phyloP scores from a whole-genome alignment of 2,797 vertebrate species.

The Parotocinclus haroldoi region DNA sequence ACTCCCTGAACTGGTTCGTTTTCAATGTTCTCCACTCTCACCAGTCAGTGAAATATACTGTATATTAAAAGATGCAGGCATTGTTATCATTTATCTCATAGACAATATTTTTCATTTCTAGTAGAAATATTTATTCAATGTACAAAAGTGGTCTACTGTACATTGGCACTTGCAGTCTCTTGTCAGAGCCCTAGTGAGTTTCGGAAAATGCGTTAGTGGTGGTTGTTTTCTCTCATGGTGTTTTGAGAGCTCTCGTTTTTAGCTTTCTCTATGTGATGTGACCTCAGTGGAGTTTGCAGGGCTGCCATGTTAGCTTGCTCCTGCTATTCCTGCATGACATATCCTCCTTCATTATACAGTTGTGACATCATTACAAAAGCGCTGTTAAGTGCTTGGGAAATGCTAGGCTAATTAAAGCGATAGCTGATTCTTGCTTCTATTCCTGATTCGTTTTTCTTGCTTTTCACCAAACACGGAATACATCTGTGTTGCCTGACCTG shows the following conservation, averaged over 20 bases:
- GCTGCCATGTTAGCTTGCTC: constrained; percentile 61
- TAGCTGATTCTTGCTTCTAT: constrained; percentile 61
- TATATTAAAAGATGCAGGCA: too few species aligned
- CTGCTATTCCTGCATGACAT: constrained; percentile 57
- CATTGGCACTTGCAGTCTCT: constrained; percentile 28
- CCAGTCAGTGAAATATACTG: too few species aligned
- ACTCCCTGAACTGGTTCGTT: constrained; percentile 34
- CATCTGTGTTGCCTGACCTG: constrained; percentile 23
- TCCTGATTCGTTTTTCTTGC: constrained; percentile 50
- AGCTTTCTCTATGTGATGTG: constrained; percentile 40
- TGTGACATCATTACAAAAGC: constrained; percentile 75
- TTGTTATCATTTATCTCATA: too few species aligned
- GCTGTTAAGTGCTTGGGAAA: constrained; percentile 71
- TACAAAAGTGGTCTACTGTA: too few species aligned
- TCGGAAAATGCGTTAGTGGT: constrained; percentile 52
- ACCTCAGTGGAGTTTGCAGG: constrained; percentile 57
- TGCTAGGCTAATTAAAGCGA: constrained; percentile 71
- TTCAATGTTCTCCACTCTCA: constrained; percentile 9
- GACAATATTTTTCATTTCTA: too few species aligned
- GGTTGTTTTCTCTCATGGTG: constrained; percentile 48
- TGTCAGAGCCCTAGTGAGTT: constrained; percentile 48
- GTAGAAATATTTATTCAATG: too few species aligned
- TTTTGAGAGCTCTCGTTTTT: constrained; percentile 36
- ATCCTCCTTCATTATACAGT: constrained; percentile 69
- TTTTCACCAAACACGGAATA: constrained; percentile 36